Conservation (phyloP, 2,797 vertebrate genomes). For the Sebastes ruberrimus region DNA sequence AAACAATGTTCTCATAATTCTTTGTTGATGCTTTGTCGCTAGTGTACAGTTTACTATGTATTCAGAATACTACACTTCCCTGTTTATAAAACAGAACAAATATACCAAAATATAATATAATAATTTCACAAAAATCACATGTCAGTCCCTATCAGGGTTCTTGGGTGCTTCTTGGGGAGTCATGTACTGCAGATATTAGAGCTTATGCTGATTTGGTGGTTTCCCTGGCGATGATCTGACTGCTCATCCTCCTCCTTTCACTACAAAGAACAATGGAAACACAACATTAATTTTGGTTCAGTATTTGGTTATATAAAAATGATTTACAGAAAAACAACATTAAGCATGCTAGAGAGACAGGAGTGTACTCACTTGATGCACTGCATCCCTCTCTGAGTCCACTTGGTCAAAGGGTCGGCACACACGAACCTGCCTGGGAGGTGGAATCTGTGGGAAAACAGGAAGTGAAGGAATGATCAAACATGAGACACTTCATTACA, state of each 20-base stretch:
- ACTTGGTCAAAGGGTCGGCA: conserved; percentile 43
- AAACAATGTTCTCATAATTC: neutral
- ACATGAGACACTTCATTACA: neutral
- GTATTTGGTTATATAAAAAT: neutral
- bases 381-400: conserved; percentile 31
- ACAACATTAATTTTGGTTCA: neutral
- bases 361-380: conserved; percentile 68
- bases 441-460: conserved; percentile 69
- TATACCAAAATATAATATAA: neutral
- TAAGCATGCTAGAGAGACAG: neutral
- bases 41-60: conserved; percentile 5
- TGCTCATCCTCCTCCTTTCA: neutral
- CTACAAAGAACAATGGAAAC: conserved; percentile 21
- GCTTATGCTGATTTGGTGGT: neutral
- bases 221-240: rapidly evolving
- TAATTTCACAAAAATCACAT: neutral
- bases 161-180: no score
- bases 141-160: neutral
- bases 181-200: neutral
- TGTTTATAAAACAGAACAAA: conserved; percentile 73
- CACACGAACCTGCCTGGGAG: conserved; percentile 52
- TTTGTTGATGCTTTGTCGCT: neutral
- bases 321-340: neutral
- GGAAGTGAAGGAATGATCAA: neutral
- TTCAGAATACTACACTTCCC: conserved; percentile 54